Evolutionary conservation across 2,888 invertebrate species (phyloP).

Genomic region (Danaus chrysippus): DNA sequence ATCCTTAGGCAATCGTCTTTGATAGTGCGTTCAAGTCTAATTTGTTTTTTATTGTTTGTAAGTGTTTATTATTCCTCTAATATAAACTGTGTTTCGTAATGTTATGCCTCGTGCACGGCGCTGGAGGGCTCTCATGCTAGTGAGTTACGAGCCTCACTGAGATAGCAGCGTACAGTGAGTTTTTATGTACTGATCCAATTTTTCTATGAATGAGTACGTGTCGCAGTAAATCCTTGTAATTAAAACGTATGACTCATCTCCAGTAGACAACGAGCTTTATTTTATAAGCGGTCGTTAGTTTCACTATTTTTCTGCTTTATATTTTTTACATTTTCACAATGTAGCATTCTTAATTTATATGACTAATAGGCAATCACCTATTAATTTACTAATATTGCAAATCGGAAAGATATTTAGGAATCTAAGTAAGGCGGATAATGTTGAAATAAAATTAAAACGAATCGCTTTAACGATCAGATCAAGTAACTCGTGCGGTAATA

Average conservation of each 20-base stretch:
- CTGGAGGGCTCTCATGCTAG: slow-evolving; percentile 38
- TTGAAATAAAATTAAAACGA: no score
- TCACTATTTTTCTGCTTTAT: background rate
- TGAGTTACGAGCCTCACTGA: slow-evolving; percentile 41
- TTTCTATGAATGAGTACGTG: slow-evolving; percentile 35
- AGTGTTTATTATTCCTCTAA: slow-evolving; percentile 69
- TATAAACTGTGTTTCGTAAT: slow-evolving; percentile 57
- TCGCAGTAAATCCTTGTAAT: slow-evolving; percentile 20
- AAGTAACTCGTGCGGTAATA: no score
- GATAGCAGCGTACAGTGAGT: slow-evolving; percentile 43
- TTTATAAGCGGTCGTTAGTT: background rate
- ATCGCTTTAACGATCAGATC: no score
- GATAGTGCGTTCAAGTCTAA: slow-evolving; percentile 64
- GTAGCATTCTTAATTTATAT: background rate
- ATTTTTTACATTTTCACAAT: background rate
- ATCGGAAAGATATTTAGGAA: no score
- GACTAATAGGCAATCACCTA: no score
- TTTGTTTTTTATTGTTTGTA: slow-evolving; percentile 70
- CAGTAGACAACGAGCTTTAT: slow-evolving; percentile 13
- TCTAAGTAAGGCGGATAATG: no score
- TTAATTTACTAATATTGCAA: no score
- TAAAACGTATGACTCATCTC: slow-evolving; percentile 13
- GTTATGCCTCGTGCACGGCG: slow-evolving; percentile 50
- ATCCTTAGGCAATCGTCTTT: slow-evolving; percentile 51
- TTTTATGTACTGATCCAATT: slow-evolving; percentile 43